Conservation (phyloP, 2,797 vertebrate species). For the Xenentodon cancila region DNA sequence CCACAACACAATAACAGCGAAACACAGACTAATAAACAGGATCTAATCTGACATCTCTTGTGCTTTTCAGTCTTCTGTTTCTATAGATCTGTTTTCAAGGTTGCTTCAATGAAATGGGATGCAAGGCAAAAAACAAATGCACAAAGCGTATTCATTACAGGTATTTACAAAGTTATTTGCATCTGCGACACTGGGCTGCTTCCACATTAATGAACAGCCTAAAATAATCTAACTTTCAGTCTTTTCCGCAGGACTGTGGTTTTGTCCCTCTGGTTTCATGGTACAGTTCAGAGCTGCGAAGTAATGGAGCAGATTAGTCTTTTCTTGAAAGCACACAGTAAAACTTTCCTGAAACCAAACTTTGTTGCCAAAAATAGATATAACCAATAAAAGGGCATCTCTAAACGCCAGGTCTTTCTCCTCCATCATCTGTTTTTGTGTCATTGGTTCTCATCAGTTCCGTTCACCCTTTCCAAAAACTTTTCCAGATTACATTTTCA, state of each 20-base stretch:
- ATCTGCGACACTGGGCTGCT: background rate
- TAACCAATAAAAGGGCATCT: slow-evolving; percentile 36
- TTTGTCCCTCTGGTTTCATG: slow-evolving; percentile 16
- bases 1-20: slow-evolving; percentile 45
- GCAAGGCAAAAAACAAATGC: background rate
- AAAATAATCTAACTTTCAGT: slow-evolving; percentile 11
- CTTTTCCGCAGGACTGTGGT: slow-evolving; percentile 8
- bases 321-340: slow-evolving; percentile 11
- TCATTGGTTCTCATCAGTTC: slow-evolving; percentile 54
- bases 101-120: background rate
- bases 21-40: slow-evolving; percentile 46
- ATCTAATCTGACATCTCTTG: slow-evolving; percentile 40
- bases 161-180: slow-evolving; percentile 10
- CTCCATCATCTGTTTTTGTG: slow-evolving; percentile 59
- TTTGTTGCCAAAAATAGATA: slow-evolving; percentile 40
- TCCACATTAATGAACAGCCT: background rate
- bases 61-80: slow-evolving; percentile 13
- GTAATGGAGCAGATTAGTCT: slow-evolving; percentile 12
- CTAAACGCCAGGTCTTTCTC: slow-evolving; percentile 33
- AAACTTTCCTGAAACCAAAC: slow-evolving; percentile 36
- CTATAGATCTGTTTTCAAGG: slow-evolving; percentile 3
- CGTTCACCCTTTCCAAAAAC: slow-evolving; percentile 24
- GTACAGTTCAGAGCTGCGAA: background rate
- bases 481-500: slow-evolving; percentile 59
- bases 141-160: background rate